phyloP scores from a whole-genome alignment of 2,797 vertebrate genomes.

The Myotis daubentonii region DNA sequence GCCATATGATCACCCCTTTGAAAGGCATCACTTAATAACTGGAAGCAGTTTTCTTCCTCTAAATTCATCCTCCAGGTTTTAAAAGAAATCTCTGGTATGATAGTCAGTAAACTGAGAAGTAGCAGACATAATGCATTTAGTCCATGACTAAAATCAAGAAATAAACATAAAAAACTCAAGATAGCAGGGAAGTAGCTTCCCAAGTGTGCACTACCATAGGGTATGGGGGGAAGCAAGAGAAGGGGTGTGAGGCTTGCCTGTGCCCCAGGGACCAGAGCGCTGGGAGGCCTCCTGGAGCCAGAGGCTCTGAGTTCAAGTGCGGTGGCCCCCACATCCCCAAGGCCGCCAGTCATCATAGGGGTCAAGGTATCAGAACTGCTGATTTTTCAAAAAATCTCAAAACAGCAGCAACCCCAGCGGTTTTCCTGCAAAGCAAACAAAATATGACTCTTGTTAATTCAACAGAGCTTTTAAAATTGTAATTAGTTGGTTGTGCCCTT shows the following conservation, averaged over 20 bases:
- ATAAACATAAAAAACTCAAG: constrained; percentile 50
- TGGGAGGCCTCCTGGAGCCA: background rate
- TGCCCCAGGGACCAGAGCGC: constrained; percentile 1
- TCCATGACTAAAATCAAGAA: background rate
- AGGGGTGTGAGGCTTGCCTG: constrained; percentile 26
- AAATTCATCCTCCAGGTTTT: constrained; percentile 39
- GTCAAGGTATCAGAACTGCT: constrained; percentile 85
- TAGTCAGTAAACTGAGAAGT: constrained; percentile 9
- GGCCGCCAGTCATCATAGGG: constrained; percentile 83
- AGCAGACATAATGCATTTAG: background rate
- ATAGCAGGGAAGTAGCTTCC: constrained; percentile 41
- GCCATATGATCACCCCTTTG: background rate
- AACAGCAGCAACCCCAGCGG: constrained; percentile 87
- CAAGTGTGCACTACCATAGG: constrained; percentile 12
- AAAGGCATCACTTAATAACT: constrained; percentile 37
- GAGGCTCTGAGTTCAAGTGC: constrained; percentile 12
- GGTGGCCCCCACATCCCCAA: constrained; percentile 82
- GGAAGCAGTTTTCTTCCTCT: background rate
- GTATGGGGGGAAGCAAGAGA: background rate
- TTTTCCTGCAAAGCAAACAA: constrained; percentile 87
- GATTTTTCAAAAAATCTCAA: constrained; percentile 84
- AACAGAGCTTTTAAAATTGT: constrained; percentile 82
- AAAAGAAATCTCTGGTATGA: constrained; percentile 26
- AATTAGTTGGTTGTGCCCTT: constrained; percentile 81
- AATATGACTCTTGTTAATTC: constrained; percentile 85